Evolutionary conservation across 2,113 vertebrate genomes (phyloP), one percentile per base, ranked within the genome.

Genomic region (Sula dactylatra): DNA sequence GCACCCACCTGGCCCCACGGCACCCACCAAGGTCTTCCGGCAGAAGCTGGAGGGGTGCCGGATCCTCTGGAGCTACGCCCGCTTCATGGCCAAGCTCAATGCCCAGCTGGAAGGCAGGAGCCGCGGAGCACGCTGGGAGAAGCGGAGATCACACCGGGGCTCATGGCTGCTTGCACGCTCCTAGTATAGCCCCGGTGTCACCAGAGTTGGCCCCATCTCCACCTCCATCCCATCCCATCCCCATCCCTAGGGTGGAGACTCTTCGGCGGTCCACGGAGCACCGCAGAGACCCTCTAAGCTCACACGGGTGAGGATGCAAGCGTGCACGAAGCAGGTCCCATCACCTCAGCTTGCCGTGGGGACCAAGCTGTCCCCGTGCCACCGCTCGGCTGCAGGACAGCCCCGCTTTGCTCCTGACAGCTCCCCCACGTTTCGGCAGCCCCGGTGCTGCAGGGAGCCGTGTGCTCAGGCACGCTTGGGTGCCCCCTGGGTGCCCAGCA

Each of bases 1-100:
- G 12, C 70, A 29, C 5, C 58, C 4, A 0, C 32, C 67, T 2
- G 11, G 22, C 16, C 79, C 64, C 47, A 49, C 58, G 0, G 64
- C 20, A 12, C 69, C 45, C 62, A 49, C 52, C 34, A 49, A 17
- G 11, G 11, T 67, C 34, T 98, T 96, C 76, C 55, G 9, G 11
- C 88, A 91, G 72, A 98, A 97, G 83, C n/a, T 96, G 16, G 73
- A 96, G n/a, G 97, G 97, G 0, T 98, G 97, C 79, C 86, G 8
- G 22, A 69, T 88, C 54, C 90, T 97, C 44, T 87, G 95, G 88
- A 91, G 66, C 59, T 97, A 97, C 4, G 16, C 90, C 4, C 73
- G 40, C 54, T 97, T 98, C 91, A 82, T 97, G 80, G 56, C 36
- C 59, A 64, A 69, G 32, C 93, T 97, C 84, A 92, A 26, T 0